phyloP scores from a whole-genome alignment of 2,113 vertebrate species.

The Ochotona princeps region DNA sequence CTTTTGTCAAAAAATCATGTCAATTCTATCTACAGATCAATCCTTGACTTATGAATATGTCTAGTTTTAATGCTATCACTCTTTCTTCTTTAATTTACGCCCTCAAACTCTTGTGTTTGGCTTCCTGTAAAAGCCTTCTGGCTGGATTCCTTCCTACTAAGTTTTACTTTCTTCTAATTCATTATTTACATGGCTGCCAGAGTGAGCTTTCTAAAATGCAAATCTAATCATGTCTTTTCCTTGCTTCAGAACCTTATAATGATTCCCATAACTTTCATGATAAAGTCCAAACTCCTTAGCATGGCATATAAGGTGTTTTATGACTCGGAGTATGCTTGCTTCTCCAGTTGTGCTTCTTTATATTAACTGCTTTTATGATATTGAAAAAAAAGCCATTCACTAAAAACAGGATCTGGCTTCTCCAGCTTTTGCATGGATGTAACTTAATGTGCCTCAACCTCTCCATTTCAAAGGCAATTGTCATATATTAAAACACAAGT shows the following conservation, averaged over 20 bases:
- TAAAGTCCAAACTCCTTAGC: slow-evolving; percentile 72
- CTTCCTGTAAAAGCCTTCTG: slow-evolving; percentile 69
- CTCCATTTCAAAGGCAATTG: background rate
- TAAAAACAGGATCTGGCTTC: background rate
- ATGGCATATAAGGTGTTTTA: slow-evolving; percentile 65
- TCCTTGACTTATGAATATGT: slow-evolving; percentile 40
- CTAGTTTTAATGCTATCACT: slow-evolving; percentile 49
- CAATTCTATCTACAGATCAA: slow-evolving; percentile 31
- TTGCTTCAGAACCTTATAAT: slow-evolving; percentile 70
- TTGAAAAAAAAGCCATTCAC: slow-evolving; percentile 13
- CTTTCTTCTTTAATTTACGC: slow-evolving; percentile 56
- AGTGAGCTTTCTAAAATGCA: slow-evolving; percentile 76
- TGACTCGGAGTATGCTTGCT: slow-evolving; percentile 54
- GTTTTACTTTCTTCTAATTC: slow-evolving; percentile 77
- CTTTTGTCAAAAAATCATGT: background rate
- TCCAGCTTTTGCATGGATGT: background rate
- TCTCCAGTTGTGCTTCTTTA: slow-evolving; percentile 40
- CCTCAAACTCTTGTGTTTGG: slow-evolving; percentile 48
- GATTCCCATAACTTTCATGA: slow-evolving; percentile 74
- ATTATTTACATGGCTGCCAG: slow-evolving; percentile 77
- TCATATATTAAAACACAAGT: background rate
- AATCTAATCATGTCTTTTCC: slow-evolving; percentile 76
- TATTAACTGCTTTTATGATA: background rate
- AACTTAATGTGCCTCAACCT: rapidly evolving
- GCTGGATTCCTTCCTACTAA: slow-evolving; percentile 60